These are phyloP conservation scores for Nomada lathburiana DNA, from an alignment of 2,888 invertebrate species.

Conservation along the genomic window DNA sequence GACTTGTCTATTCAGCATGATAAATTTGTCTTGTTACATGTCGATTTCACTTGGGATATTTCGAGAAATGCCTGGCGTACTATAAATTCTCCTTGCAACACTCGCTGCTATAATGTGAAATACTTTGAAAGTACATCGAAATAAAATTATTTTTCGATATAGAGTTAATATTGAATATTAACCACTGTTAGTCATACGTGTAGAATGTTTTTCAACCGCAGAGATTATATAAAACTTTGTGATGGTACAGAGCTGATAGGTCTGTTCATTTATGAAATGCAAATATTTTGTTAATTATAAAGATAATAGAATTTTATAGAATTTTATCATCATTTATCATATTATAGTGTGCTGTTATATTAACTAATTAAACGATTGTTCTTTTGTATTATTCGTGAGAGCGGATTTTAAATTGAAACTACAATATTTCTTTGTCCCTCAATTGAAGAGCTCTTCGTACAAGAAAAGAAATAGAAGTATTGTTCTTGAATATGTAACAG, in stretches of 20 bases:
- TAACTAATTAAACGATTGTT: not conserved
- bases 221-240: too few relatives aligned
- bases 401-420: not conserved
- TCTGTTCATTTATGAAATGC: not conserved
- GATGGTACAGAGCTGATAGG: too few relatives aligned
- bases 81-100: not conserved
- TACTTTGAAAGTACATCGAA: too few relatives aligned
- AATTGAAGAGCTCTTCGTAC: not conserved
- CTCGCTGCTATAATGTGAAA: too few relatives aligned
- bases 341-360: not conserved
- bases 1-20: not conserved
- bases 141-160: too few relatives aligned
- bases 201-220: too few relatives aligned
- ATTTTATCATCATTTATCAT: too few relatives aligned
- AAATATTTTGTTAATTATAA: not conserved
- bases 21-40: constrained; percentile 8
- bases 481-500: constrained; percentile 4
- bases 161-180: too few relatives aligned
- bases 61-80: not conserved
- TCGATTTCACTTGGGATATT: not conserved
- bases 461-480: not conserved
- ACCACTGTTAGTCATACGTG: too few relatives aligned
- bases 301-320: not conserved
- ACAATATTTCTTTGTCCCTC: not conserved
- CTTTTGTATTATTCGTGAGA: not conserved